Conservation (phyloP, 2,797 vertebrate genomes). For the Hypotaenidia philippensis region DNA sequence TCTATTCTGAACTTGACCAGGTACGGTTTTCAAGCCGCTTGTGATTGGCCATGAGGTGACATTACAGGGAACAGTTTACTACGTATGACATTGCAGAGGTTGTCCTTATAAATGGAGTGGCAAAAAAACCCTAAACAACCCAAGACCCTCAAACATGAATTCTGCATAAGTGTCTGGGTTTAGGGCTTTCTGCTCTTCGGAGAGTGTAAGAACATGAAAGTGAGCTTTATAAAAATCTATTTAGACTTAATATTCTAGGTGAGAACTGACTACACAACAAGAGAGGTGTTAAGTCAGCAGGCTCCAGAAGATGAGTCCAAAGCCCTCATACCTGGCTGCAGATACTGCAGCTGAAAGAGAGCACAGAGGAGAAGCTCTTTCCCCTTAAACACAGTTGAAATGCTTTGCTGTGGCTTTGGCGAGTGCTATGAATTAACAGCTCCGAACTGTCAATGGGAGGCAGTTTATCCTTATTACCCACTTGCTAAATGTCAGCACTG, state of each 20-base stretch:
- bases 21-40: neutral
- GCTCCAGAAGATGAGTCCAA: neutral
- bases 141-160: neutral
- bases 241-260: neutral
- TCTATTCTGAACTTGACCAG: neutral
- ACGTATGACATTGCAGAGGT: neutral
- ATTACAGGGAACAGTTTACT: neutral
- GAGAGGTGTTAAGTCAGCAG: neutral
- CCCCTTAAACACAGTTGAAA: neutral
- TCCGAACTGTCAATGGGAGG: neutral
- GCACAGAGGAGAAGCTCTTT: neutral
- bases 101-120: neutral
- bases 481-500: neutral
- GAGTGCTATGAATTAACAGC: neutral
- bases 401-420: neutral
- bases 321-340: neutral
- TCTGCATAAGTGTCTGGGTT: neutral
- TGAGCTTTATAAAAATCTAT: neutral
- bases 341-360: neutral
- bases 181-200: neutral
- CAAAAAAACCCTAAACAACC: neutral
- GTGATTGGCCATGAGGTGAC: neutral
- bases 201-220: neutral
- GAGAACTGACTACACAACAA: neutral
- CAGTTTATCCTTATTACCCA: conserved; percentile 19